Conservation (phyloP, 2,113 vertebrate genomes). For the Anguilla japonica region DNA sequence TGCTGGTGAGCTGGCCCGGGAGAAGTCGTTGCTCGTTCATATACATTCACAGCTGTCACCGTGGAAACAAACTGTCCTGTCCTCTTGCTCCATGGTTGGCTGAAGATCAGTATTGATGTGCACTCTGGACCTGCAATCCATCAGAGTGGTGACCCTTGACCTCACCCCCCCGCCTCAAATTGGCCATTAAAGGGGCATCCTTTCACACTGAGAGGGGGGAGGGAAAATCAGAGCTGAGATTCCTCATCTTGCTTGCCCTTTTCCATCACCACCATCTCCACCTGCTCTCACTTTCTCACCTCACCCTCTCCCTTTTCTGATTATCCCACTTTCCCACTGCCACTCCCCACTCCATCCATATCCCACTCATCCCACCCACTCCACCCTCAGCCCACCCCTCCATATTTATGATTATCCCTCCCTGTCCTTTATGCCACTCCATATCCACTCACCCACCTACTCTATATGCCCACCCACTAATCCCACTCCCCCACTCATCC, state of each 20-base stretch:
- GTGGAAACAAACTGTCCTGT: slow-evolving; percentile 39
- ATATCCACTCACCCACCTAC: too few species aligned
- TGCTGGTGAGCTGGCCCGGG: slow-evolving; percentile 45
- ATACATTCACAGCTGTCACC: slow-evolving; percentile 56
- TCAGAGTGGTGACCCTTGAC: slow-evolving; percentile 30
- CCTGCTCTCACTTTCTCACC: slow-evolving; percentile 4
- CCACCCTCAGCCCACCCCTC: too few species aligned
- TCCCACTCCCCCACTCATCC: neutral
- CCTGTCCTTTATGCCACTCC: too few species aligned
- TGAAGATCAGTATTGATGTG: slow-evolving; percentile 15
- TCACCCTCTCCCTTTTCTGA: neutral
- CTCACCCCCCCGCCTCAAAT: slow-evolving; percentile 16
- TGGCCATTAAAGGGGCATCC: slow-evolving; percentile 19
- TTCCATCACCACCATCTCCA: neutral
- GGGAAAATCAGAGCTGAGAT: neutral
- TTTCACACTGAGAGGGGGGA: neutral
- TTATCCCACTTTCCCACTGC: neutral
- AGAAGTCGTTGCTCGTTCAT: slow-evolving; percentile 23
- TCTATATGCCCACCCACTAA: too few species aligned
- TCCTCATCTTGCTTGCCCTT: neutral
- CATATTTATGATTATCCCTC: too few species aligned
- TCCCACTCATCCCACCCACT: neutral
- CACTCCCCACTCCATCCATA: neutral
- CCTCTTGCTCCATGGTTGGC: slow-evolving; percentile 7
- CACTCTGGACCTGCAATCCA: slow-evolving; percentile 19